These are phyloP conservation scores for Triplophysa dalaica DNA, from an alignment of 2,113 vertebrate species.

Conservation along the genomic window DNA sequence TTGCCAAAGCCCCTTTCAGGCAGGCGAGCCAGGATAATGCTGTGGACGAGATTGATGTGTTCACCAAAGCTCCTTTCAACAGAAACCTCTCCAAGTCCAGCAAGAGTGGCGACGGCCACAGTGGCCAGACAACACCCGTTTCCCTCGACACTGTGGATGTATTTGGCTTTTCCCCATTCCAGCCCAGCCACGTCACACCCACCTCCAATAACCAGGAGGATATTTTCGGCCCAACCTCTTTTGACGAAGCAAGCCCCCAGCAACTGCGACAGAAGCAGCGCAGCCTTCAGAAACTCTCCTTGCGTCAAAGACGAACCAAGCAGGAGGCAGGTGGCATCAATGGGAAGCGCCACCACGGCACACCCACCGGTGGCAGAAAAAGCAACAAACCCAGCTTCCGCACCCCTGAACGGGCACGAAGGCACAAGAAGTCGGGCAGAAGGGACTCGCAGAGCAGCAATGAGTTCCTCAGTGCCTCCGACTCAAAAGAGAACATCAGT, in stretches of 20 bases:
- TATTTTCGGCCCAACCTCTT: slow-evolving; percentile 78
- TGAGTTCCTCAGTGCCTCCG: slow-evolving; percentile 88
- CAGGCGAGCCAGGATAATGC: slow-evolving; percentile 65
- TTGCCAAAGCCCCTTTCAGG: slow-evolving; percentile 66
- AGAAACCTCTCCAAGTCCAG: slow-evolving; percentile 77
- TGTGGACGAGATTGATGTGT: slow-evolving; percentile 89
- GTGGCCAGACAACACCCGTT: slow-evolving; percentile 68
- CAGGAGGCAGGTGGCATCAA: slow-evolving; percentile 79
- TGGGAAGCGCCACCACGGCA: slow-evolving; percentile 89
- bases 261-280: slow-evolving; percentile 88
- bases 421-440: slow-evolving; percentile 86
- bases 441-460: slow-evolving; percentile 97
- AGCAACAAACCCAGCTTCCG: slow-evolving; percentile 82
- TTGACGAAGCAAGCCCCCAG: slow-evolving; percentile 81
- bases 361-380: slow-evolving; percentile 82
- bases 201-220: slow-evolving; percentile 77
- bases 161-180: slow-evolving; percentile 90
- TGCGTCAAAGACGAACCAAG: slow-evolving; percentile 87
- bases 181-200: slow-evolving; percentile 67
- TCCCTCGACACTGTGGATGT: slow-evolving; percentile 79
- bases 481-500: slow-evolving; percentile 96
- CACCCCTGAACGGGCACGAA: slow-evolving; percentile 85
- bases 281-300: slow-evolving; percentile 88
- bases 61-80: slow-evolving; percentile 92
- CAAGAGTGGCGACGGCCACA: slow-evolving; percentile 44